Percentiles rank a stretch among this genome's conserved stretches.
Conservation (phyloP, 2,113 vertebrate species). For the Potamarius usumacintae region DNA sequence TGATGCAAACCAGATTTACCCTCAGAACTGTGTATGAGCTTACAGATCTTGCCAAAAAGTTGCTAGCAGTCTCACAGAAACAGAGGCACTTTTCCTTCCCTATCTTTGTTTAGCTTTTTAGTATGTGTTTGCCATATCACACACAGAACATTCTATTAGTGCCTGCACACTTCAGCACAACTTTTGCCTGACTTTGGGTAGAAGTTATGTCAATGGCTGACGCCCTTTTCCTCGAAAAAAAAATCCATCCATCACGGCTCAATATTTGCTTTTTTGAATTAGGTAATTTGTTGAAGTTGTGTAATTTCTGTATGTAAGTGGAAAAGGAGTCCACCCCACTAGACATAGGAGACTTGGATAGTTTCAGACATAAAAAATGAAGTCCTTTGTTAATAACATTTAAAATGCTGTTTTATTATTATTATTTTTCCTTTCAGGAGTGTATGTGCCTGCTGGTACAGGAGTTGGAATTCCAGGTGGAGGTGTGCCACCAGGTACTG, state of each 20-base stretch:
- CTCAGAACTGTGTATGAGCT: conserved; percentile 61
- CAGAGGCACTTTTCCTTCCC: conserved; percentile 28
- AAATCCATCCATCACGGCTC: background rate
- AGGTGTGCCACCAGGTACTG: conserved; percentile 63
- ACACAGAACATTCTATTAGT: conserved; percentile 61
- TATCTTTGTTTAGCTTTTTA: conserved; percentile 18
- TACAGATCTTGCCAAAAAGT: conserved; percentile 55
- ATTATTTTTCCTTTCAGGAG: conserved; percentile 63
- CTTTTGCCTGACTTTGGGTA: conserved; percentile 29
- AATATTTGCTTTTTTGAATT: conserved; percentile 1
- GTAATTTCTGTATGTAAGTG: background rate
- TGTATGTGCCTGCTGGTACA: conserved; percentile 69
- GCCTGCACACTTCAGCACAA: conserved; percentile 48
- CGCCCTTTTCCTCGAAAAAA: conserved; percentile 14
- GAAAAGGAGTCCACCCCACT: background rate
- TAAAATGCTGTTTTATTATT: background rate
- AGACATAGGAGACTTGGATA: background rate
- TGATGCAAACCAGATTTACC: conserved; percentile 66
- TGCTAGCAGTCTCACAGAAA: conserved; percentile 58
- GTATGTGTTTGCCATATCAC: conserved; percentile 4
- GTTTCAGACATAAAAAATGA: background rate
- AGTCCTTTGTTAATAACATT: background rate
- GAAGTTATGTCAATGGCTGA: conserved; percentile 18
- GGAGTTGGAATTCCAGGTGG: conserved; percentile 59
- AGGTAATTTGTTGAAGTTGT: conserved; percentile 24